Percentiles rank a stretch among this genome's conserved stretches.
These are phyloP conservation scores for Luidia sarsii DNA, from an alignment of 53 echinoderm and acorn worm species.

Conservation along the genomic window DNA sequence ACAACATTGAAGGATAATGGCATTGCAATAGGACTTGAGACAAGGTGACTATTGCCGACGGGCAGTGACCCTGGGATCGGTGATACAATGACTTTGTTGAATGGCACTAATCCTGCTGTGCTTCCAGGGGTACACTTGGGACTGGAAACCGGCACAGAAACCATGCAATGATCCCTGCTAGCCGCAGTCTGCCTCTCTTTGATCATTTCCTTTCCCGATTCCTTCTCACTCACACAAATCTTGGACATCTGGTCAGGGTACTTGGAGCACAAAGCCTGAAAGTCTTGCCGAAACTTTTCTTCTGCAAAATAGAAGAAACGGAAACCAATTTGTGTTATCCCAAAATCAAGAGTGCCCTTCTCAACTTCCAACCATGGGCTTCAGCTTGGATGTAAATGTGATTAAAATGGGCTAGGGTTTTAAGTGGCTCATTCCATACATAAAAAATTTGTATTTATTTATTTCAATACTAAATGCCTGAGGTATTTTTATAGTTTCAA, in stretches of 20 bases:
- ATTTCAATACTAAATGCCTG: too few relatives aligned
- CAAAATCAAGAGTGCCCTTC: too few relatives aligned
- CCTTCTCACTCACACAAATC: conserved; percentile 28
- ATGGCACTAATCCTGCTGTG: not conserved
- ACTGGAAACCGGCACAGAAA: not conserved
- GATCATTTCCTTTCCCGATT: not conserved
- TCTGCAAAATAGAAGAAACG: too few relatives aligned
- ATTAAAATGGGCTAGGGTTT: too few relatives aligned
- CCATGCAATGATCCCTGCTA: not conserved
- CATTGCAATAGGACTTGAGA: not conserved
- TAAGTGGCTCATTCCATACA: too few relatives aligned
- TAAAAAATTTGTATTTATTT: too few relatives aligned
- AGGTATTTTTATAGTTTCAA: too few relatives aligned
- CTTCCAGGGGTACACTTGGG: conserved; percentile 10
- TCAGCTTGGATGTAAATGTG: too few relatives aligned
- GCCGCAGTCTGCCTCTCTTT: not conserved
- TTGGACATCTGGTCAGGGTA: conserved; percentile 86
- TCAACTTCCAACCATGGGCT: too few relatives aligned
- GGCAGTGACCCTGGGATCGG: conserved; percentile 48
- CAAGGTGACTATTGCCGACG: not conserved
- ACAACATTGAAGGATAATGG: not conserved
- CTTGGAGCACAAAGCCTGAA: conserved; percentile 78
- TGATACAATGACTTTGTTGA: conserved; percentile 45
- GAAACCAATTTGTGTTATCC: too few relatives aligned
- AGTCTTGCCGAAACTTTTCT: conserved; percentile 77